These are phyloP conservation scores for Trichoplusia ni DNA, from an alignment of 1,140 invertebrate species.

Conservation along the genomic window DNA sequence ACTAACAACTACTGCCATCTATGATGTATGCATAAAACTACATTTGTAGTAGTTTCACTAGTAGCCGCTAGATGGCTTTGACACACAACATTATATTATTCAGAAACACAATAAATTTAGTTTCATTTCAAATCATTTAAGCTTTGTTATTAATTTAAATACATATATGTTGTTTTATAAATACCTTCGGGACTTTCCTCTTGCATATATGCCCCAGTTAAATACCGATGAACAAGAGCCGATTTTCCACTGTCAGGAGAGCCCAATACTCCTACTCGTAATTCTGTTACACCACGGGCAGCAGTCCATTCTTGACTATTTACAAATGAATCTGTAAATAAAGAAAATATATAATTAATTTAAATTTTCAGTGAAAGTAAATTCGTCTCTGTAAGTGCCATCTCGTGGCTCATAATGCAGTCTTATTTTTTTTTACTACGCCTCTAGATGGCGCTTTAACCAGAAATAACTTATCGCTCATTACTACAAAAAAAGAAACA, in stretches of 20 bases:
- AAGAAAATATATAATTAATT: background rate
- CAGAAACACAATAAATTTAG: background rate
- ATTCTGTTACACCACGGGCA: slow-evolving; percentile 94
- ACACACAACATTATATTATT: background rate
- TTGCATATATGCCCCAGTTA: slow-evolving; percentile 98
- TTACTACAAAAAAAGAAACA: no score
- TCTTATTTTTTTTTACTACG: no score
- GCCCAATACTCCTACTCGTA: slow-evolving; percentile 97
- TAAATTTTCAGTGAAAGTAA: no score
- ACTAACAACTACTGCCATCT: slow-evolving; percentile 9
- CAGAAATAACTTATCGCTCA: no score
- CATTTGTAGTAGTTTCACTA: background rate
- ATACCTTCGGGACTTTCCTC: slow-evolving; percentile 97
- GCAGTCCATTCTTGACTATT: slow-evolving; percentile 99
- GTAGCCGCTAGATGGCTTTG: slow-evolving; percentile 41
- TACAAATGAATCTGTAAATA: slow-evolving; percentile 98
- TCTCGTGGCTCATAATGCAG: no score
- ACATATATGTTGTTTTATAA: background rate
- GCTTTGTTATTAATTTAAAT: no score
- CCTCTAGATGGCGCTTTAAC: no score
- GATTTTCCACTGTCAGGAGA: slow-evolving; percentile 97
- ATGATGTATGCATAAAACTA: background rate
- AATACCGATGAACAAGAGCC: slow-evolving; percentile 97
- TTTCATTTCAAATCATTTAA: no score
- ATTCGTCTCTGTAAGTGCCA: no score